phyloP scores from a whole-genome alignment of 2,888 invertebrate genomes.

The Amaurobius ferox region DNA sequence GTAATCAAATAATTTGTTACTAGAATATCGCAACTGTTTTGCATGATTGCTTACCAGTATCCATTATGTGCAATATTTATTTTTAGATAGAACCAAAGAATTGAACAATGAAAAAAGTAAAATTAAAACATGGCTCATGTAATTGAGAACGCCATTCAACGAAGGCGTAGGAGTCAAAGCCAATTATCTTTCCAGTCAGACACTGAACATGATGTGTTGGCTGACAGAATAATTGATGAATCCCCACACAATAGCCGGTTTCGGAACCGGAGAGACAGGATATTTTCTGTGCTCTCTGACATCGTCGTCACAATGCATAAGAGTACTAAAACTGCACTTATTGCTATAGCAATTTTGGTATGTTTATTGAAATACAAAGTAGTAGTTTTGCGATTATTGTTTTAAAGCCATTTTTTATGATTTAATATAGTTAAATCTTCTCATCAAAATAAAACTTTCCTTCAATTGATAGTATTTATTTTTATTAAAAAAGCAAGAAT shows the following conservation, averaged over 20 bases:
- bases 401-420: neutral
- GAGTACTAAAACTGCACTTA: conserved; percentile 38
- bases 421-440: too few relatives aligned
- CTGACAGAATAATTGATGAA: conserved; percentile 36
- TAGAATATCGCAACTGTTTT: too few relatives aligned
- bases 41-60: too few relatives aligned
- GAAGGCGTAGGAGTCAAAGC: conserved; percentile 35
- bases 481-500: too few relatives aligned
- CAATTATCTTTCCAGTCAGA: conserved; percentile 29
- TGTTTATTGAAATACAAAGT: neutral
- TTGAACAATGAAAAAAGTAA: conserved; percentile 27
- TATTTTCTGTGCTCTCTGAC: neutral
- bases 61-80: neutral
- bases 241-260: conserved; percentile 6
- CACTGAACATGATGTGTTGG: conserved; percentile 18
- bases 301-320: conserved; percentile 31
- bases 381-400: neutral
- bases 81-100: conserved; percentile 10
- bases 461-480: too few relatives aligned
- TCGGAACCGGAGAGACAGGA: neutral
- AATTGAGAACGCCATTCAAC: conserved; percentile 13
- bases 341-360: conserved; percentile 51
- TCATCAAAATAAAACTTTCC: too few relatives aligned
- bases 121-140: conserved; percentile 29
- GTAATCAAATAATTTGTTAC: too few relatives aligned